Conservation (phyloP, 2,113 vertebrate genomes). For the Myotis davidii region DNA sequence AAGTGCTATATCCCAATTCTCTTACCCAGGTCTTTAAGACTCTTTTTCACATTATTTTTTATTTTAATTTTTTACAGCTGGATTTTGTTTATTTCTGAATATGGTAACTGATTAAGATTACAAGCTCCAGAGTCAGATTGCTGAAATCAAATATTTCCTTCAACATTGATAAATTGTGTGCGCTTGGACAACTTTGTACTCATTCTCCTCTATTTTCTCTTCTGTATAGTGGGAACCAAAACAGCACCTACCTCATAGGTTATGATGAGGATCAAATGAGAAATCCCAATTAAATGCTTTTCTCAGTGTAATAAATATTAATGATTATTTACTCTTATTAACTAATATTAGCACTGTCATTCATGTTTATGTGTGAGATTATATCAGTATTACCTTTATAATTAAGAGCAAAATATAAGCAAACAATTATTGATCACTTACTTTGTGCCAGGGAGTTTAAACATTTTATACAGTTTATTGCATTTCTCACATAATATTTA, state of each 20-base stretch:
- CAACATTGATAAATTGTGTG: background rate
- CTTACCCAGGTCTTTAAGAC: background rate
- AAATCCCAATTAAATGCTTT: background rate
- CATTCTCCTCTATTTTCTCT: background rate
- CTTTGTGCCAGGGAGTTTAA: background rate
- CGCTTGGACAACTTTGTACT: background rate
- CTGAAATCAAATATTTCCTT: background rate
- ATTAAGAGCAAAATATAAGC: background rate
- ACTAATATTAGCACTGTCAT: background rate
- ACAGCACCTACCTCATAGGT: background rate
- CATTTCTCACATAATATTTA: background rate
- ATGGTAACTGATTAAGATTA: background rate
- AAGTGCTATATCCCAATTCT: background rate
- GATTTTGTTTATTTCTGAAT: background rate
- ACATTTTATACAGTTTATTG: background rate
- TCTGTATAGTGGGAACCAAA: background rate
- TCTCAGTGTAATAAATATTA: background rate
- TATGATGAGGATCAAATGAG: background rate
- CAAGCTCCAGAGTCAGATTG: background rate
- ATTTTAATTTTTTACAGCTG: background rate
- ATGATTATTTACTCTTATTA: background rate
- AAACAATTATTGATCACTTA: background rate
- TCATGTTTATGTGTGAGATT: background rate
- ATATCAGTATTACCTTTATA: background rate
- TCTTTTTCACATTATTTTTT: background rate